A percentile compares a stretch with the other conserved stretches of the same genome.
Evolutionary conservation across 2,113 vertebrate species (phyloP).

Genomic region (Hepsetus odoe): DNA sequence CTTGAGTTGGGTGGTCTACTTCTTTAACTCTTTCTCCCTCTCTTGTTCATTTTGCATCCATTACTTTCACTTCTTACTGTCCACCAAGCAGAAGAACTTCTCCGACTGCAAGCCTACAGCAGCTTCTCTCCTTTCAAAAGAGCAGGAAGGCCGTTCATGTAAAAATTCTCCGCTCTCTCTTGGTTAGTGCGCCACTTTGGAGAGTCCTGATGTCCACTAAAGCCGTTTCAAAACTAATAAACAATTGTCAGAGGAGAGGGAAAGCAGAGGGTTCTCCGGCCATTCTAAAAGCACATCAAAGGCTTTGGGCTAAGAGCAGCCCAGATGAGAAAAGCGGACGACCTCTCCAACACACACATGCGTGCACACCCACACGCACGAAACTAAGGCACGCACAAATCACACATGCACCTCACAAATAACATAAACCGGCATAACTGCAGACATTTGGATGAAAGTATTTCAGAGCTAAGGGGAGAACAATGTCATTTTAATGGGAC

Average conservation of each 20-base stretch:
- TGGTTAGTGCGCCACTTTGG: slow-evolving; percentile 60
- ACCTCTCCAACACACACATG: slow-evolving; percentile 49
- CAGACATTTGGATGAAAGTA: slow-evolving; percentile 49
- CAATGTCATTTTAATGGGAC: slow-evolving; percentile 48
- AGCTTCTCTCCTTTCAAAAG: slow-evolving; percentile 13
- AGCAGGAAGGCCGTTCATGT: neutral
- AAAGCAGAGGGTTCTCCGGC: slow-evolving; percentile 82
- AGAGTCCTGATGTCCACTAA: slow-evolving; percentile 84
- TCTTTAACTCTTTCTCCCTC: slow-evolving; percentile 20
- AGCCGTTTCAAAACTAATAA: slow-evolving; percentile 92
- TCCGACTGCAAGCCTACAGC: neutral
- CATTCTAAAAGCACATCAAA: slow-evolving; percentile 91
- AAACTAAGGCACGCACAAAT: slow-evolving; percentile 54
- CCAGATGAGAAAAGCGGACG: slow-evolving; percentile 49
- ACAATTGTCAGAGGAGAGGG: slow-evolving; percentile 88
- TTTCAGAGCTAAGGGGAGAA: slow-evolving; percentile 41
- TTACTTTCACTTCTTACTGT: neutral
- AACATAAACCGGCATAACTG: slow-evolving; percentile 42
- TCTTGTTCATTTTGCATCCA: neutral
- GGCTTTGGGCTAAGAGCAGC: slow-evolving; percentile 64
- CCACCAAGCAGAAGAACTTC: slow-evolving; percentile 2
- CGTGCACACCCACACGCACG: slow-evolving; percentile 48
- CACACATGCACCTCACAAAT: slow-evolving; percentile 57
- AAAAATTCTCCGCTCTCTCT: slow-evolving; percentile 39
- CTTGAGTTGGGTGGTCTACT: slow-evolving; percentile 85